Percentiles rank a stretch among this genome's conserved stretches.
These are phyloP conservation scores for Spongia lamella DNA, from an alignment of 37 sponge, comb jelly and placozoan species.

Conservation along the genomic window DNA sequence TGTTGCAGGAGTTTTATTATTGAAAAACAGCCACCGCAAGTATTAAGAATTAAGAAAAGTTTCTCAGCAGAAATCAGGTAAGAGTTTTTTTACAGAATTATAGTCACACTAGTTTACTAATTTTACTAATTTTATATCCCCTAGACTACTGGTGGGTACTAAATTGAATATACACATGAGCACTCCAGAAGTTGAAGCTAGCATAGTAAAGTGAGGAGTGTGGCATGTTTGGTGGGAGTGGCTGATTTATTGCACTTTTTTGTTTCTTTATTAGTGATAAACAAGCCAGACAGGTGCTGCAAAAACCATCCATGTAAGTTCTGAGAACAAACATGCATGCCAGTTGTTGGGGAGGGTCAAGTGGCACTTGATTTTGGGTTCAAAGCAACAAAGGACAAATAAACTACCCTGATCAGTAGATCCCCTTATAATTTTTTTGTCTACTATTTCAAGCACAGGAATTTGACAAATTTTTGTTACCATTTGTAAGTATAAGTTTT, in stretches of 20 bases:
- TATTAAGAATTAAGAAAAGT: constrained; percentile 90
- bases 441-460: too few relatives aligned
- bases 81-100: constrained; percentile 18
- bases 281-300: constrained; percentile 68
- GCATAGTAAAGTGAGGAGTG: constrained; percentile 77
- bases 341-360: too few relatives aligned
- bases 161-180: constrained; percentile 87
- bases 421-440: too few relatives aligned
- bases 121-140: constrained; percentile 1
- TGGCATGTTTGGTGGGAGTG: background rate
- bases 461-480: too few relatives aligned
- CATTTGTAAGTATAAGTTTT: too few relatives aligned
- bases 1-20: constrained; percentile 86
- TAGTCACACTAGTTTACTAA: background rate
- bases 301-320: constrained; percentile 71
- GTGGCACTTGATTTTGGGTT: too few relatives aligned
- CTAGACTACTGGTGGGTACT: constrained; percentile 84
- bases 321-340: too few relatives aligned
- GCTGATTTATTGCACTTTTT: background rate
- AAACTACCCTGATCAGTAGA: too few relatives aligned
- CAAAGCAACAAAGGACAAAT: too few relatives aligned
- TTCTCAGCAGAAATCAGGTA: constrained; percentile 86
- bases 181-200: constrained; percentile 78
- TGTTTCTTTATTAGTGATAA: constrained; percentile 81
- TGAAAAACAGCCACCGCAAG: constrained; percentile 98